phyloP scores from a whole-genome alignment of 1,140 invertebrate genomes.

The Glossosoma conforme region DNA sequence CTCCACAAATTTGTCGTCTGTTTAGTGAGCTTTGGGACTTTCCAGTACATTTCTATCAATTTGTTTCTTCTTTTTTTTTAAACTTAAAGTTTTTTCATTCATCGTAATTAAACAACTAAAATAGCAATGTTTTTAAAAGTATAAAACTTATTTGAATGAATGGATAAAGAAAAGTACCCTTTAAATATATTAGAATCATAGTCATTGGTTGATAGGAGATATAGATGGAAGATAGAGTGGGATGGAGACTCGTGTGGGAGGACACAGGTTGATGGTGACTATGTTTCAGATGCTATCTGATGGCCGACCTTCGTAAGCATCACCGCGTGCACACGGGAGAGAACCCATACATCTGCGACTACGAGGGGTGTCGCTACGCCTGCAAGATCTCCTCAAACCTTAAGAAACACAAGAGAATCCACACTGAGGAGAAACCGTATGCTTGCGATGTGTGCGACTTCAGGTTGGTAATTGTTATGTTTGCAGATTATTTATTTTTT shows the following conservation, averaged over 20 bases:
- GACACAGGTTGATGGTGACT: too few relatives aligned
- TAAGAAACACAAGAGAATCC: slow-evolving; percentile 48
- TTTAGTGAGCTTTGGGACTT: too few relatives aligned
- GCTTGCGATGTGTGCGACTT: slow-evolving; percentile 67
- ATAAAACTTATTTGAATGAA: neutral
- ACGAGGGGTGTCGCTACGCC: slow-evolving; percentile 27
- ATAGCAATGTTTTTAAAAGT: too few relatives aligned
- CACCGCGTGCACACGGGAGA: slow-evolving; percentile 28
- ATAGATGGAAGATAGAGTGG: too few relatives aligned
- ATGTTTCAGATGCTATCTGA: slow-evolving; percentile 29
- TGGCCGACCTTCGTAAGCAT: slow-evolving; percentile 31
- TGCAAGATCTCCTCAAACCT: slow-evolving; percentile 37
- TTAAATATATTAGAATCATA: too few relatives aligned
- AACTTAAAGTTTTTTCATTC: too few relatives aligned
- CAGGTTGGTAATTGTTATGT: slow-evolving; percentile 28
- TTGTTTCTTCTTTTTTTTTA: too few relatives aligned
- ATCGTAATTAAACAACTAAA: too few relatives aligned
- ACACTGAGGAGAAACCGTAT: slow-evolving; percentile 57
- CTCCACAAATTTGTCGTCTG: too few relatives aligned
- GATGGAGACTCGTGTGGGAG: too few relatives aligned
- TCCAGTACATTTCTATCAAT: too few relatives aligned
- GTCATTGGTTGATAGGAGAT: too few relatives aligned
- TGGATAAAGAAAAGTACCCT: neutral
- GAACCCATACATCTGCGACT: slow-evolving; percentile 29
- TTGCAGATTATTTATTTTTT: neutral